phyloP scores from a whole-genome alignment of 2,888 invertebrate species.

The Mayetiola destructor region DNA sequence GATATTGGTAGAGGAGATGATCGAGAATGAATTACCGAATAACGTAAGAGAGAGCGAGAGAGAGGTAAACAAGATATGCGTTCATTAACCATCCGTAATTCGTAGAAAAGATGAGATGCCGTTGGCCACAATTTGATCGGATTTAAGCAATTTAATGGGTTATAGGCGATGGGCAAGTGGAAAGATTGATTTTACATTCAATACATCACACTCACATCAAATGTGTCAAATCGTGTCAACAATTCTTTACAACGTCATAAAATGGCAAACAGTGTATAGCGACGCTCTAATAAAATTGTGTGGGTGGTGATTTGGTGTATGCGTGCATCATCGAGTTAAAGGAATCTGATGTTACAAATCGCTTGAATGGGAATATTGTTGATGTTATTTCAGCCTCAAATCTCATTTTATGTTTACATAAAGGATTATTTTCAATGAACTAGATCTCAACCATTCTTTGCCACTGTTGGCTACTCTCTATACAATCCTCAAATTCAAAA shows the following conservation, averaged over 20 bases:
- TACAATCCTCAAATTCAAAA: background rate
- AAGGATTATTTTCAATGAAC: slow-evolving; percentile 9
- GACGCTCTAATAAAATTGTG: background rate
- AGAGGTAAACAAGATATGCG: too few relatives aligned
- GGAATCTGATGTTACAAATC: too few relatives aligned
- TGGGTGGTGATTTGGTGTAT: too few relatives aligned
- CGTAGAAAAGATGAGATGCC: background rate
- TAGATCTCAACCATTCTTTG: too few relatives aligned
- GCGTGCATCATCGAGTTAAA: background rate
- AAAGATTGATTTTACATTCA: background rate
- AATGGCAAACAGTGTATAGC: background rate
- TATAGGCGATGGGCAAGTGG: too few relatives aligned
- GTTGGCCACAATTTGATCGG: slow-evolving; percentile 10
- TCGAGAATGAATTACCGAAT: too few relatives aligned
- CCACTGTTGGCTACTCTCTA: too few relatives aligned
- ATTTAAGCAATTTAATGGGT: too few relatives aligned
- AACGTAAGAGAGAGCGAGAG: too few relatives aligned
- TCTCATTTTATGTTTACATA: slow-evolving; percentile 13
- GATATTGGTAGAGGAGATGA: too few relatives aligned
- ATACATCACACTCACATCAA: slow-evolving; percentile 2
- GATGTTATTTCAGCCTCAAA: background rate
- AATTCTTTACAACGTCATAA: background rate
- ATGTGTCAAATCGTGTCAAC: slow-evolving; percentile 4
- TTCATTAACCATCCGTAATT: slow-evolving; percentile 3
- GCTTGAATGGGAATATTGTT: background rate